Conservation (phyloP, 2,113 vertebrate genomes). For the Chaetodon auriga region DNA sequence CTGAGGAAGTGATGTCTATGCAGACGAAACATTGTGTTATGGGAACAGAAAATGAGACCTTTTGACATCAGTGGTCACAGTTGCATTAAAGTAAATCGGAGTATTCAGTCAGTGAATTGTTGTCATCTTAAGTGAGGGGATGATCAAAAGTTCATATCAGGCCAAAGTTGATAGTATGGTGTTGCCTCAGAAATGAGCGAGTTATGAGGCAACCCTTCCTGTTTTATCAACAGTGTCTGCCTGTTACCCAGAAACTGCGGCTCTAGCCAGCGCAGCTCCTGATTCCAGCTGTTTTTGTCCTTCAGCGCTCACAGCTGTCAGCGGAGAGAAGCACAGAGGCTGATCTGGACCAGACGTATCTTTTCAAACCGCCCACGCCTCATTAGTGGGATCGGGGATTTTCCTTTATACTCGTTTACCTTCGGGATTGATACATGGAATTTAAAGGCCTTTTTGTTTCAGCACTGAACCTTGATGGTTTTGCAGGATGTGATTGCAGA, state of each 20-base stretch:
- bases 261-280: conserved; percentile 9
- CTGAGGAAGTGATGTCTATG: conserved; percentile 1
- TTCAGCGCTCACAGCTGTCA: conserved; percentile 61
- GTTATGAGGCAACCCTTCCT: conserved; percentile 48
- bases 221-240: conserved; percentile 55
- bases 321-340: not conserved
- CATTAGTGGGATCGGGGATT: conserved; percentile 37
- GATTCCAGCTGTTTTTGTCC: conserved; percentile 80
- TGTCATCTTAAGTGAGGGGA: not conserved
- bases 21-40: conserved; percentile 11
- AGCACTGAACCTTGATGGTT: conserved; percentile 14
- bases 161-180: not conserved
- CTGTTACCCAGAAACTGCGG: conserved; percentile 56
- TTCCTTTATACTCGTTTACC: conserved; percentile 35
- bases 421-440: conserved; percentile 44
- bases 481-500: conserved; percentile 40
- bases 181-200: conserved; percentile 17
- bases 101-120: not conserved
- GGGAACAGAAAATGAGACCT: not conserved
- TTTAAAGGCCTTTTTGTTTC: conserved; percentile 4
- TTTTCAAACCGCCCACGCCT: conserved; percentile 48
- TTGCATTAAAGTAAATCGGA: not conserved
- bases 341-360: conserved; percentile 1
- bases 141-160: not conserved
- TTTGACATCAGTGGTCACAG: not conserved